Evolutionary conservation across 2,888 invertebrate genomes (phyloP), one percentile per base, ranked within the genome.

Genomic region (Elegia similella): DNA sequence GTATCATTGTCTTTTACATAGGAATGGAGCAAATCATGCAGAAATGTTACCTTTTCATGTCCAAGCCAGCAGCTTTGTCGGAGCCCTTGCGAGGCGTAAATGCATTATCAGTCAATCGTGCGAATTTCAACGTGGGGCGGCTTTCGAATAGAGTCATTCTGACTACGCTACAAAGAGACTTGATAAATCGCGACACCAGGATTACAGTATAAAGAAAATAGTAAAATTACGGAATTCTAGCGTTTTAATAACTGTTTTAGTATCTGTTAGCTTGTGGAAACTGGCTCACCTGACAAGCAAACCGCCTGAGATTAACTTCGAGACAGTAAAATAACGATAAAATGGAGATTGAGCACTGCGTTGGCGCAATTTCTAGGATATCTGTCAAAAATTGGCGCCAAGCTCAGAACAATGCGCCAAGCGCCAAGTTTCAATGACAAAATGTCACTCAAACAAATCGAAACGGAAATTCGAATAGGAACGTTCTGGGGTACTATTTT

Each of bases 11-110:
- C n/a, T n/a, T n/a, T n/a, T 46, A 15, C 43, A 15, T 16, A 15
- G 12, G 17, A 17, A 17, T 44, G 10, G 17, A 12, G 29, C 10
- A 1, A 30, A 61, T 55, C 29, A 46, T 12, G n/a, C 38, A 38
- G 38, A 50, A 57, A 44, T 43, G 0, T 16, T 87, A 95, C 96
- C 96, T 96, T 84, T 94, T 95, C 55, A 99, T 88, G 90, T 99
- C 99, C 76, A 94, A 97, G 38, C 99, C 99, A 56, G 99, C 99
- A 8, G 99, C 96, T 71, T 94, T 93, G 58, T 93, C 92, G 0
- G 98, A 98, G 0, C 98, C 98, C 79, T 95, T 96, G 0, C 94
- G 88, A 0, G 99, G 99, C 2, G 95, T 89, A 69, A 93, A 94
- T 0, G 99, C 99, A 70, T 97, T 93, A 42, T 96, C 95, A 2